Evolutionary conservation across 1,140 invertebrate genomes (phyloP).

Genomic region (Venustaconcha ellipsiformis): DNA sequence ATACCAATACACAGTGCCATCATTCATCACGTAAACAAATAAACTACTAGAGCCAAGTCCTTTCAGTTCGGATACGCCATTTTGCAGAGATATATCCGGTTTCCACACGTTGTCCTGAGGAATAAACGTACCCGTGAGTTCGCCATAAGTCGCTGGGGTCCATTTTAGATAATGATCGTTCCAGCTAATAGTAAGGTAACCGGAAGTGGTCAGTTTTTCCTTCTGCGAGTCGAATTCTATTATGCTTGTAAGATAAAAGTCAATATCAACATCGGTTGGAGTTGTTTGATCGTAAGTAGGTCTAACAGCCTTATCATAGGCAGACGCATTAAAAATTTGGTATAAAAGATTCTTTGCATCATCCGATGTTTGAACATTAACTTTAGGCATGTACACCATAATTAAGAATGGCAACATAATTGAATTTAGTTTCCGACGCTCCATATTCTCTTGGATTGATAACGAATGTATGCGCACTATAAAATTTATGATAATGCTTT

Average conservation of each 20-base stretch:
- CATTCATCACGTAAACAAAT: neutral
- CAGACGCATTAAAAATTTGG: too few species aligned
- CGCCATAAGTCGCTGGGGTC: neutral
- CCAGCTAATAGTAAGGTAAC: neutral
- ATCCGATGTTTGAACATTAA: too few species aligned
- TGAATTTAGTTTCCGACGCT: too few species aligned
- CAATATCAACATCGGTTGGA: neutral
- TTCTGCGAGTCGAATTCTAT: neutral
- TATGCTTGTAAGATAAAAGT: neutral
- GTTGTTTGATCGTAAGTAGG: too few species aligned
- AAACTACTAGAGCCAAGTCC: constrained; percentile 1
- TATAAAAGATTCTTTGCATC: too few species aligned
- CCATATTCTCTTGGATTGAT: too few species aligned
- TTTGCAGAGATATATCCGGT: constrained; percentile 14
- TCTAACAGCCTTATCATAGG: too few species aligned
- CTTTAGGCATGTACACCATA: too few species aligned
- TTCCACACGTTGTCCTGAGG: constrained; percentile 12
- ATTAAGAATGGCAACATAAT: too few species aligned
- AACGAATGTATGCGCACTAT: too few species aligned
- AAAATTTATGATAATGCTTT: too few species aligned
- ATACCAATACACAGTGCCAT: constrained; percentile 6
- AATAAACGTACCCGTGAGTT: too few species aligned
- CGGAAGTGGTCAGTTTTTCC: neutral
- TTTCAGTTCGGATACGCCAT: constrained; percentile 5
- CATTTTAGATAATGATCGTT: neutral